Evolutionary conservation across 2,113 vertebrate species (phyloP).

Genomic region (Myrmecophaga tridactyla): DNA sequence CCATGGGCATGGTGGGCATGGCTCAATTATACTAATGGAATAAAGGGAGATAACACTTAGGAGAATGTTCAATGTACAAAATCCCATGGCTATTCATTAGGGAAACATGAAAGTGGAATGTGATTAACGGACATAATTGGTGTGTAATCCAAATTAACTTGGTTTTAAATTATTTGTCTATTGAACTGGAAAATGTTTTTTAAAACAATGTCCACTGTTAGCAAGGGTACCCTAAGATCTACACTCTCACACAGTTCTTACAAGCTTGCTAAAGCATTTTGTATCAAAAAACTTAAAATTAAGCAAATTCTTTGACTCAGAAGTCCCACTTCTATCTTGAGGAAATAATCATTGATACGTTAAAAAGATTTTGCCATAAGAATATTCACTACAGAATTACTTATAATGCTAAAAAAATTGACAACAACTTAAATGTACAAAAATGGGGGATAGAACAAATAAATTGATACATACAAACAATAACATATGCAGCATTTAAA

Average conservation of each 20-base stretch:
- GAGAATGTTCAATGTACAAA: background rate
- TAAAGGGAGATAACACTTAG: background rate
- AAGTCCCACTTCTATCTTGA: background rate
- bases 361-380: background rate
- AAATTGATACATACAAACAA: background rate
- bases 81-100: background rate
- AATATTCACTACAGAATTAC: background rate
- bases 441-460: background rate
- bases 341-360: background rate
- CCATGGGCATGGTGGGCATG: background rate
- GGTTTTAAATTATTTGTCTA: slow-evolving; percentile 1
- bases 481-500: too few species aligned
- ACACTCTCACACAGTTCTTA: background rate
- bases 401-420: background rate
- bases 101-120: background rate
- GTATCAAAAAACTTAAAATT: background rate
- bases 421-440: background rate
- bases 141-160: background rate
- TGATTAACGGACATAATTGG: background rate
- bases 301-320: background rate
- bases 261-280: background rate
- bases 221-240: background rate
- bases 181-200: background rate
- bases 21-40: background rate
- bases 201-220: background rate